Evolutionary conservation across 2,797 vertebrate genomes (phyloP).

Genomic region (Hirundo rustica): DNA sequence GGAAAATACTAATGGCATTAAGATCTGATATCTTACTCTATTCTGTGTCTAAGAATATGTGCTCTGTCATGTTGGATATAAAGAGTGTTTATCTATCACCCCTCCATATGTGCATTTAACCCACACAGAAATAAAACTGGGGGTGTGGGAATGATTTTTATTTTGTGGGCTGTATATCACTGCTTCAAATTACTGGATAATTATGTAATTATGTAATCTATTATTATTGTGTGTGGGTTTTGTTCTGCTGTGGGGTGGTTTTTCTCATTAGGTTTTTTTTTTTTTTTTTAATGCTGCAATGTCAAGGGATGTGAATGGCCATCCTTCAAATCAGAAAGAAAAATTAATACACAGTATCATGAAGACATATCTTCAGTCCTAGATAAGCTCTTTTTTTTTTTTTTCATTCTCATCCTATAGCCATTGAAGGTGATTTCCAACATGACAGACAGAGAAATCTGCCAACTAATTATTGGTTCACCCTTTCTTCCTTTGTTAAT

Average conservation of each 20-base stretch:
- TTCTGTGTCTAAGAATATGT: background rate
- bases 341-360: background rate
- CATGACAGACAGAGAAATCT: background rate
- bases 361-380: background rate
- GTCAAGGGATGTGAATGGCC: background rate
- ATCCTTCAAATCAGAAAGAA: background rate
- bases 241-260: constrained; percentile 3
- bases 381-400: background rate
- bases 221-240: constrained; percentile 28
- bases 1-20: background rate
- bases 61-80: background rate
- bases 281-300: background rate
- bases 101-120: background rate
- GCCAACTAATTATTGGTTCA: background rate
- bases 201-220: constrained; percentile 46
- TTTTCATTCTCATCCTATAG: background rate
- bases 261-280: background rate
- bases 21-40: background rate
- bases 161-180: constrained; percentile 43
- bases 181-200: constrained; percentile 58
- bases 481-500: background rate
- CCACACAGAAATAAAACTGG: background rate
- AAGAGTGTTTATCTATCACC: background rate
- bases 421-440: background rate
- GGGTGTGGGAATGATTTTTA: constrained; percentile 28